Evolutionary conservation across 2,797 vertebrate species (phyloP), one percentile per base, ranked within the genome.

Genomic region (Enteromius fasciolatus): DNA sequence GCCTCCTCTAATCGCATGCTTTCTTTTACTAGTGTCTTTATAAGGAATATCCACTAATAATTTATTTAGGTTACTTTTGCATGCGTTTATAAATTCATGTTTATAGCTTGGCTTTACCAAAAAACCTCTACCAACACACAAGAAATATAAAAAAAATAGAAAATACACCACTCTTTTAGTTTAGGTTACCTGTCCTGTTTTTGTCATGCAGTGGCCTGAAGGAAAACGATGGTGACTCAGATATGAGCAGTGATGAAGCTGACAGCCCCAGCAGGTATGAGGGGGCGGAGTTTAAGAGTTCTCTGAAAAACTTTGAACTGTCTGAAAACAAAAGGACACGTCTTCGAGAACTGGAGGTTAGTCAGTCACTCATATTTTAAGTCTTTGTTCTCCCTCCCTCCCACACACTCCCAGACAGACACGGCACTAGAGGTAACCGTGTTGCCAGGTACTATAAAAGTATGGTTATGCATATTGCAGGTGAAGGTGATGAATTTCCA

Each of bases 401-500:
- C 7, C 14, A 18, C 57, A 50, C 59, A 52, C 59, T 9, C 59
- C 23, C 18, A 33, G 14, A 75, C 4, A 10, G 14, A 75, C 14
- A 14, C 7, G 33, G 3, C 28, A 5, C 31, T 74, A 1, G 64
- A 25, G 28, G 25, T 5, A 23, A 25, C 44, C 39, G 28, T 31
- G 36, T 74, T 67, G n/a, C 46, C 41, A 28, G 39, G 20, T 66
- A 52, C 10, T 50, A 25, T 78, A 48, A 50, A 72, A 25, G 52
- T 57, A 23, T n/a, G 9, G 41, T 14, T 74, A 17, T 85, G 5
- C 87, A 12, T 68, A 52, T 61, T 36, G 31, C 87, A 96, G 95
- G 92, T 96, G 41, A 95, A 95, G 79, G 94, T 96, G 18, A 92
- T 95, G 93, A 94, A 94, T 88, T 90, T 94, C 78, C 95, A 95